Base-by-base conservation (phyloP, 2,113 vertebrate genomes). In the Motacilla tschutschensis region DNA sequence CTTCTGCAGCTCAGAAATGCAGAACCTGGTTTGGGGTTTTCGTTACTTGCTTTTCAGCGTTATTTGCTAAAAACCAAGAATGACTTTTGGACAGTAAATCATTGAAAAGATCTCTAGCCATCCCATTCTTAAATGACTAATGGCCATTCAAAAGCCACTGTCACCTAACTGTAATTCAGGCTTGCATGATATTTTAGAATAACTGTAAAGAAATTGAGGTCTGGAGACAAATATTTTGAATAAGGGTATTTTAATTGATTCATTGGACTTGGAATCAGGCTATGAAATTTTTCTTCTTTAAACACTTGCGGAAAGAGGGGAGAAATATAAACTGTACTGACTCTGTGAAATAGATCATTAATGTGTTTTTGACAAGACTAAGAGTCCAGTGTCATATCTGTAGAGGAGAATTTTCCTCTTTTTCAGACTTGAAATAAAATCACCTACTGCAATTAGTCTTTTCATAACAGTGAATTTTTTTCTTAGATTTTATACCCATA, bases 221-320 rank as follows among this genome's bases (percentile, higher is more conserved):
- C 50, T 81, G 36, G 38, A 73, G 58, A 76, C 43, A 93, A 88
- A 76, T 85, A 69, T 91, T 94, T 95, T 81, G 22, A 62, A 57
- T 85, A 41, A 69, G 57, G 26, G 12, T 80, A 57, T 80, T 93
- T 91, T 81, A 85, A 65, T 72, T 91, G 83, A 76, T 83, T 91
- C 28, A 55, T 40, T 57, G 17, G 47, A 24, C 24, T 82, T 91
- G 55, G 67, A 91, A 66, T 62, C 19, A 43, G 74, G 19, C 36
- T 47, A 10, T 73, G 48, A 62, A 81, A 58, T 79, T 87, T 88
- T 93, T 89, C 70, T 91, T 81, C 22, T 31, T 64, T 93, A 89
- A 78, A 51, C 43, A 44, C 29, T 71, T 85, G 70, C 80, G 90
- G 41, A 85, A 92, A 91, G 59, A 81, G 17, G 7, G 43, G 43